Percentiles rank a stretch among this genome's conserved stretches.
phyloP scores from a whole-genome alignment of 2,888 invertebrate genomes.

The Cosmia pyralina region DNA sequence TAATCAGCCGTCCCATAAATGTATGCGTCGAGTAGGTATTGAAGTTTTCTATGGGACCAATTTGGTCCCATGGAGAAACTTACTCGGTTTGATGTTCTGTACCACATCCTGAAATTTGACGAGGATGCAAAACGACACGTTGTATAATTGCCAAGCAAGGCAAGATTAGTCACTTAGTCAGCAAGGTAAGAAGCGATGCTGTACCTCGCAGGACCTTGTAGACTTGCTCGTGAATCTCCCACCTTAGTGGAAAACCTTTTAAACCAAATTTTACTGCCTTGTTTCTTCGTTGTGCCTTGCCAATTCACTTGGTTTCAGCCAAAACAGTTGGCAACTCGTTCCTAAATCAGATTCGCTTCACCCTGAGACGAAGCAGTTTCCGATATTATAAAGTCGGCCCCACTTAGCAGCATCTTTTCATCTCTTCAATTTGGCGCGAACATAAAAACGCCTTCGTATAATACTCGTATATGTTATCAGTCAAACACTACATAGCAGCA shows the following conservation, averaged over 20 bases:
- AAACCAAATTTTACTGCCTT: not conserved
- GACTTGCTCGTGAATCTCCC: not conserved
- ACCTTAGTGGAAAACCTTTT: not conserved
- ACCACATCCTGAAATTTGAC: too few species aligned
- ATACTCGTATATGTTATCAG: slow-evolving; percentile 21
- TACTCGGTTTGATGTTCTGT: too few species aligned
- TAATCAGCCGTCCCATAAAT: too few species aligned
- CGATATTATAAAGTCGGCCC: too few species aligned
- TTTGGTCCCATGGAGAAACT: too few species aligned
- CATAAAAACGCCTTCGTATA: too few species aligned
- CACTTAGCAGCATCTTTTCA: not conserved
- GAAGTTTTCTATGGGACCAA: too few species aligned
- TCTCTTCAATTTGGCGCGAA: not conserved
- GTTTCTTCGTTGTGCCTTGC: not conserved
- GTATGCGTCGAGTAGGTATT: too few species aligned
- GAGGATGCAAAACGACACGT: too few species aligned
- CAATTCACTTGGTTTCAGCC: not conserved
- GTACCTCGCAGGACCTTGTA: not conserved
- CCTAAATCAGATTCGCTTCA: not conserved
- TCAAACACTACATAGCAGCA: not conserved
- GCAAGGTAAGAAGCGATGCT: not conserved
- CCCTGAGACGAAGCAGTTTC: too few species aligned
- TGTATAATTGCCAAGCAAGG: not conserved
- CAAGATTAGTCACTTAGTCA: not conserved
- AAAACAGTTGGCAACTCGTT: not conserved